These are phyloP conservation scores for Yoshiicerus persimilis DNA, from an alignment of 1,140 invertebrate species.

Conservation along the genomic window DNA sequence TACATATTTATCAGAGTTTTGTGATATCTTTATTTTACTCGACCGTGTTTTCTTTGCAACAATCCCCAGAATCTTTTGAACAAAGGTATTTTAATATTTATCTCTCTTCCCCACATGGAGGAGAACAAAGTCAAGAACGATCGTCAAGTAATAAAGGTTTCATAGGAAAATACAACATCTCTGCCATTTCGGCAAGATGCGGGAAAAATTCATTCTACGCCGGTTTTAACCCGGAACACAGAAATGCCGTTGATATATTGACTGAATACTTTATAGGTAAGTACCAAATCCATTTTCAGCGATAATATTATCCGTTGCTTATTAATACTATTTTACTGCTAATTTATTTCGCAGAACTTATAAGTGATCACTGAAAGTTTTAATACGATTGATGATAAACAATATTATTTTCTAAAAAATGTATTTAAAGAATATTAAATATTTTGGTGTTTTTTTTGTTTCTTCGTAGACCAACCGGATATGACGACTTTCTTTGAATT, in stretches of 20 bases:
- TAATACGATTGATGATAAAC: too few relatives aligned
- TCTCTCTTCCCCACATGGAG: not conserved
- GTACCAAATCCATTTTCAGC: too few relatives aligned
- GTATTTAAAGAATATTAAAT: too few relatives aligned
- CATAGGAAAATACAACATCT: not conserved
- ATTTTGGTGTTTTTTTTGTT: too few relatives aligned
- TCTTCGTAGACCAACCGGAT: not conserved
- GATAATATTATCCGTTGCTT: too few relatives aligned
- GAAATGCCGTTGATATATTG: not conserved
- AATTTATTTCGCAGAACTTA: too few relatives aligned
- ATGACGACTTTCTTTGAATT: not conserved
- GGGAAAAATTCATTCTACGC: not conserved
- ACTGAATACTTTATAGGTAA: not conserved
- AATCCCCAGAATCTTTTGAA: not conserved
- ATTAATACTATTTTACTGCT: too few relatives aligned
- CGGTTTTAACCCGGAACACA: not conserved
- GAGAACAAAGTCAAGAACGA: accelerated
- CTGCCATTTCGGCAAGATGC: not conserved
- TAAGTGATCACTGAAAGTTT: too few relatives aligned
- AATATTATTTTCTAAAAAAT: too few relatives aligned
- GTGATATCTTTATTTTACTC: not conserved
- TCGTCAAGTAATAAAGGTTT: not conserved
- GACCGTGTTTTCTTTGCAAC: not conserved
- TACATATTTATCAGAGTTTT: not conserved
- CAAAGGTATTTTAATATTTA: not conserved